phyloP scores from a whole-genome alignment of 2,113 vertebrate species.

The Pipa parva region DNA sequence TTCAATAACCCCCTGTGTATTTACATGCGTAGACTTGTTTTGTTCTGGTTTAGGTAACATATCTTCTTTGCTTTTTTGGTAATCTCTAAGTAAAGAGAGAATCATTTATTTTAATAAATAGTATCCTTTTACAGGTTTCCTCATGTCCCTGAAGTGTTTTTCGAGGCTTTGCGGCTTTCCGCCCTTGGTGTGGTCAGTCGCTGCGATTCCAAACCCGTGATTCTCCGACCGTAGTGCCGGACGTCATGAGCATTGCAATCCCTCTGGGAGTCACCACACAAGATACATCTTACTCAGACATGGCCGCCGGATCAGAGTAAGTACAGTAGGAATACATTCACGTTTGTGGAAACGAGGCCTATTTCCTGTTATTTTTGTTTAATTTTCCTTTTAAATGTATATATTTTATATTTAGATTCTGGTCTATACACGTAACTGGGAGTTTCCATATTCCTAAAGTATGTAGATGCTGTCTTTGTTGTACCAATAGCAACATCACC shows the following conservation, averaged over 20 bases:
- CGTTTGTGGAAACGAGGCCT: no score
- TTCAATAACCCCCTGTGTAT: no score
- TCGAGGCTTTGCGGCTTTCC: slow-evolving; percentile 85
- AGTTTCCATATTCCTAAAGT: no score
- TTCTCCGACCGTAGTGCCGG: slow-evolving; percentile 78
- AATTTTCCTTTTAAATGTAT: no score
- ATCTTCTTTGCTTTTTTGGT: slow-evolving; percentile 20
- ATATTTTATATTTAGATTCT: no score
- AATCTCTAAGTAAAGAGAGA: no score
- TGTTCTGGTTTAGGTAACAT: slow-evolving; percentile 20
- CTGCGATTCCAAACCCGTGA: slow-evolving; percentile 87
- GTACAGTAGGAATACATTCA: slow-evolving; percentile 59
- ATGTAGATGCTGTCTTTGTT: no score
- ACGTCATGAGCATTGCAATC: slow-evolving; percentile 99
- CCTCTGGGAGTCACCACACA: slow-evolving; percentile 99
- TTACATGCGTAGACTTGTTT: no score
- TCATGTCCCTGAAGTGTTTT: slow-evolving; percentile 93
- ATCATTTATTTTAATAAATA: slow-evolving; percentile 29
- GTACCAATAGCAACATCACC: no score
- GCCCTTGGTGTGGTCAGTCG: slow-evolving; percentile 83
- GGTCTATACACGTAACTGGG: no score
- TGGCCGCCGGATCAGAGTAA: slow-evolving; percentile 99
- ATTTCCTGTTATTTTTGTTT: no score
- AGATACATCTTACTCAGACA: slow-evolving; percentile 99
- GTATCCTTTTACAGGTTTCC: slow-evolving; percentile 71